phyloP scores from a whole-genome alignment of 2,113 vertebrate genomes.

The Xiphorhynchus elegans region DNA sequence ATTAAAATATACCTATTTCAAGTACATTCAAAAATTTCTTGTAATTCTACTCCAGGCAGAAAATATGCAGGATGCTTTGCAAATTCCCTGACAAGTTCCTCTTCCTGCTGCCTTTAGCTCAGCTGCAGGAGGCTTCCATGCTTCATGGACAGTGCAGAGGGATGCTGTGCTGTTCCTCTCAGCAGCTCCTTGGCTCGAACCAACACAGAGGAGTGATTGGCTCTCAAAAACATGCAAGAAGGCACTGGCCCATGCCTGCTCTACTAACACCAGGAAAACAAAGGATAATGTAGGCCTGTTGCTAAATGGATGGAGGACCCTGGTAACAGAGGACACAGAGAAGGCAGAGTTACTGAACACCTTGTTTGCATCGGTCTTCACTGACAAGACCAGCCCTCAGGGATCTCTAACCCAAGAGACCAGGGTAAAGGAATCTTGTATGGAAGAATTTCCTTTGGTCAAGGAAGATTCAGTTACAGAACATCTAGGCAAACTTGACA shows the following conservation, averaged over 20 bases:
- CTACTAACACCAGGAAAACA: background rate
- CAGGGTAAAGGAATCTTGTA: background rate
- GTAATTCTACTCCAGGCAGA: background rate
- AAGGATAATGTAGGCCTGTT: background rate
- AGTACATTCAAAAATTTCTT: background rate
- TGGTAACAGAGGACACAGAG: background rate
- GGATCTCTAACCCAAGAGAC: background rate
- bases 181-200: rapidly evolving
- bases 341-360: background rate
- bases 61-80: background rate
- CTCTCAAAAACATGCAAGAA: background rate
- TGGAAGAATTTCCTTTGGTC: background rate
- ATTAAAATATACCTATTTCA: background rate
- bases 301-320: background rate
- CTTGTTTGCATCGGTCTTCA: background rate
- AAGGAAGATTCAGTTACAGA: background rate
- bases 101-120: background rate
- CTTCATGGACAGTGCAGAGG: background rate
- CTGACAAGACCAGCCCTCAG: background rate
- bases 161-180: background rate
- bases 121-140: rapidly evolving
- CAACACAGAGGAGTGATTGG: background rate
- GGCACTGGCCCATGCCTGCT: rapidly evolving
- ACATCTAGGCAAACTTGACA: background rate
- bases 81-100: background rate